phyloP scores from a whole-genome alignment of 2,113 vertebrate species.

The Hyaena hyaena region DNA sequence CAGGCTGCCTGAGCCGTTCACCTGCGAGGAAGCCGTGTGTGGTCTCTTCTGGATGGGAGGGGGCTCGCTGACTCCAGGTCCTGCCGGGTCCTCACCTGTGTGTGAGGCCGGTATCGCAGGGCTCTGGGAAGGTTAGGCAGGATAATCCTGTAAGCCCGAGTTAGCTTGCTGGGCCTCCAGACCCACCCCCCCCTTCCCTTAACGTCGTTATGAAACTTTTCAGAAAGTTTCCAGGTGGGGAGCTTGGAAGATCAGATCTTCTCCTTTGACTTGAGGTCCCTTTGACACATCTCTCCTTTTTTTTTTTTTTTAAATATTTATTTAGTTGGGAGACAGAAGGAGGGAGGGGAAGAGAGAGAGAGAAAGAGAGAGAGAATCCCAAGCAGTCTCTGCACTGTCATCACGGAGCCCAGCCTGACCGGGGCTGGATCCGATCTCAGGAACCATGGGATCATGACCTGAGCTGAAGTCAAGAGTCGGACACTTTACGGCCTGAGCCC shows the following conservation, averaged over 20 bases:
- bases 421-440: no score
- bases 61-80: not conserved
- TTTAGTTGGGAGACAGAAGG: no score
- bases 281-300: not conserved
- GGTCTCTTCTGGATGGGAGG: not conserved
- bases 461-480: no score
- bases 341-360: no score
- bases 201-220: not conserved
- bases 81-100: not conserved
- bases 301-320: not conserved
- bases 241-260: not conserved
- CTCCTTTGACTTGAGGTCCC: not conserved
- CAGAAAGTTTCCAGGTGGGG: not conserved
- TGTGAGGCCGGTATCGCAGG: not conserved
- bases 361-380: no score
- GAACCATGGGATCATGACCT: no score
- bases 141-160: conserved; percentile 43
- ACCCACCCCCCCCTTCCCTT: not conserved
- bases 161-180: not conserved
- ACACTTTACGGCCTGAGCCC: no score
- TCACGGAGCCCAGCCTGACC: no score
- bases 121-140: not conserved
- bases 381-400: no score
- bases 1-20: no score
- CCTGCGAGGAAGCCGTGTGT: no score